Conservation (phyloP, 2,797 vertebrate species). For the Cuculus canorus region DNA sequence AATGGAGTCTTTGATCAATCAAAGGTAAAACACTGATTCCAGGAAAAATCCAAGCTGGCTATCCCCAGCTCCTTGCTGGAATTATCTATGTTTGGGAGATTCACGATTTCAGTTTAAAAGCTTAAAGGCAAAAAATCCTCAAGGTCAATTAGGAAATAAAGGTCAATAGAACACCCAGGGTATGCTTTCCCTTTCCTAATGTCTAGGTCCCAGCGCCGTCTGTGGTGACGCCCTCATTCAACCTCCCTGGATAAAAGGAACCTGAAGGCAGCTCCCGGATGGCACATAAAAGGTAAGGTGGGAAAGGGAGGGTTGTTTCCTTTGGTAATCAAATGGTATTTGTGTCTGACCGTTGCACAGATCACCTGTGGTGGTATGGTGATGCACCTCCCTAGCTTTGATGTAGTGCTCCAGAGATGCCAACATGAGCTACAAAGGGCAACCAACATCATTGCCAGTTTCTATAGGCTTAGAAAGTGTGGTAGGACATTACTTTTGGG, state of each 20-base stretch:
- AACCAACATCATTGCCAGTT: too few relatives aligned
- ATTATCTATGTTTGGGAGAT: background rate
- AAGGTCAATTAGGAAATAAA: background rate
- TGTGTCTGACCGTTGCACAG: background rate
- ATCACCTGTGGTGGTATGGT: background rate
- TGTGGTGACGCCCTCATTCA: accelerated
- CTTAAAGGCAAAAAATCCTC: background rate
- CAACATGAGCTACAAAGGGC: background rate
- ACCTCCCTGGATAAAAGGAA: background rate
- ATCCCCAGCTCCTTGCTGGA: background rate
- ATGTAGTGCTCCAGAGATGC: background rate
- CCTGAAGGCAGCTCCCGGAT: background rate
- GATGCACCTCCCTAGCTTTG: background rate
- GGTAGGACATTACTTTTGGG: background rate
- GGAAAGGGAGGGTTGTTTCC: background rate
- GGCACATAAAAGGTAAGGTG: background rate
- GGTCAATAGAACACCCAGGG: background rate
- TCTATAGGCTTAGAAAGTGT: background rate
- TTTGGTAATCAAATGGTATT: background rate
- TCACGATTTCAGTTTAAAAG: background rate
- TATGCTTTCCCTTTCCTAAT: background rate
- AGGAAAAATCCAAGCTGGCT: background rate
- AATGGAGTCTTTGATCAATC: background rate
- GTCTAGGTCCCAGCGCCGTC: background rate
- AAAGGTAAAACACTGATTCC: background rate